Evolutionary conservation across 1,140 invertebrate genomes (phyloP).

Genomic region (Chrysomallon squamiferum): DNA sequence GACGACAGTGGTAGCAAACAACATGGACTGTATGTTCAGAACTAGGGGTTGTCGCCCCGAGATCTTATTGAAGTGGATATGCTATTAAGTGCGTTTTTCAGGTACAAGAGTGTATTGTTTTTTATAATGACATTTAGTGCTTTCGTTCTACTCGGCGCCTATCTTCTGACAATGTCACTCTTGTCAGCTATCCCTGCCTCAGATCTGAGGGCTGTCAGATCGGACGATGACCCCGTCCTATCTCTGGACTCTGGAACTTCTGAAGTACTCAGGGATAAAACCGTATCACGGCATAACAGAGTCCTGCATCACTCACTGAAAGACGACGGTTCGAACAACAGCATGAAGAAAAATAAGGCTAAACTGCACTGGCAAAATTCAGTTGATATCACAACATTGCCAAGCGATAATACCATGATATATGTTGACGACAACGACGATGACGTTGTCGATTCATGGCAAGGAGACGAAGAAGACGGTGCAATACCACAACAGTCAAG

Average conservation of each 20-base stretch:
- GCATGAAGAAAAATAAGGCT: neutral
- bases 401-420: neutral
- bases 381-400: neutral
- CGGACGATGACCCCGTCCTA: neutral
- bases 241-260: neutral
- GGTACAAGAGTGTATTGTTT: neutral
- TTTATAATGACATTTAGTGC: neutral
- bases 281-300: conserved; percentile 3
- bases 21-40: neutral
- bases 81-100: neutral
- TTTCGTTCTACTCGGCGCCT: neutral
- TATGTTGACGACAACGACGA: neutral
- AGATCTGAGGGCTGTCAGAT: neutral
- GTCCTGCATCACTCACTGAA: neutral
- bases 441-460: neutral
- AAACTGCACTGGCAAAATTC: neutral
- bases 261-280: neutral
- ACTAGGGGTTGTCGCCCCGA: neutral
- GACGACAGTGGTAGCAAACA: neutral
- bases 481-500: neutral
- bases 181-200: neutral
- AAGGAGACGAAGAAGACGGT: neutral
- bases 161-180: neutral
- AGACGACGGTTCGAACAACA: neutral
- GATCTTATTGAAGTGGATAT: neutral